Evolutionary conservation across 37 sponge, comb jelly and placozoan genomes (phyloP), one percentile per base, ranked within the genome.

Genomic region (Diacarnus erythraeanus): DNA sequence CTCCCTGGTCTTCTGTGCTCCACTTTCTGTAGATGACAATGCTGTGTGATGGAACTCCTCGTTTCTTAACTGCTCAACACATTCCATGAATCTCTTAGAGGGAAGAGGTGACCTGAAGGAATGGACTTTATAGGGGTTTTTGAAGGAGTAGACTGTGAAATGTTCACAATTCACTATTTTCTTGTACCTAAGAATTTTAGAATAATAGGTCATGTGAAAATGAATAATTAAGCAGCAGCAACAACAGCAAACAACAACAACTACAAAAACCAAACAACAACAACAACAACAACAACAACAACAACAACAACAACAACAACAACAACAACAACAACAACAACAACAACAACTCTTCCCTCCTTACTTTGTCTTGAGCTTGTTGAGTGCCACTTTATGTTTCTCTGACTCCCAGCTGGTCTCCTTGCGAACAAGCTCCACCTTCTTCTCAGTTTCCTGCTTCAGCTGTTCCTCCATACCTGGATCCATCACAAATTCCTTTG

Each of bases 351-450:
- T n/a, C n/a, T n/a, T n/a, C n/a, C n/a, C n/a, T 70, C 0, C 84
- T 51, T 25, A 95, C 94, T 76, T 74, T 0, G 34, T 81, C 68
- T 90, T 71, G 31, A 96, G 84, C 58, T 96, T 94, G 59, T 75
- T 57, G 47, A 71, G 67, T 44, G 85, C 87, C 1, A 94, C 43
- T 20, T 26, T 3, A 59, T 83, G 79, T 66, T 91, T 98, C 83
- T 96, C 99, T 38, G 88, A 41, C 77, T 96, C 94, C 99, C 99
- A 98, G 17, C 90, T 92, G 72, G 92, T 78, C 75, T 97, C 88
- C 44, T 78, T 93, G 39, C 64, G 59, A 29, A 96, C 72, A 38
- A 88, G 57, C 15, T 43, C 58, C 42, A 94, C 89, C 71, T 84
- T 90, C 40, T 85, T 73, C 72, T 72, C 51, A 8, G 81, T 64